Evolutionary conservation across 2,797 vertebrate species (phyloP).

Genomic region (Tapera naevia): DNA sequence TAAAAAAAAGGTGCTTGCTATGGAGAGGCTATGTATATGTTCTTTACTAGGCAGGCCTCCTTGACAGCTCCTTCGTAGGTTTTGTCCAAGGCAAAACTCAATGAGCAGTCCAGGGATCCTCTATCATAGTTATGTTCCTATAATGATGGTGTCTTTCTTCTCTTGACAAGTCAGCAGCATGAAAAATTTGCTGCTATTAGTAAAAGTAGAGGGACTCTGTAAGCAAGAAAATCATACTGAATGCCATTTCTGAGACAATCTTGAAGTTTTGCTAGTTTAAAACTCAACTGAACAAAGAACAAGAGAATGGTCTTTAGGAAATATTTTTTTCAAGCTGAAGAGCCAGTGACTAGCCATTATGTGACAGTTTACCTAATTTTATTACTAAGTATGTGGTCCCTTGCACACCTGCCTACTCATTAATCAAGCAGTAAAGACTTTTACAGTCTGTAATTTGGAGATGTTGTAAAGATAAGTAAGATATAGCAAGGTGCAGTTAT

Average conservation of each 20-base stretch:
- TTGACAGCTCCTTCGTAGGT: neutral
- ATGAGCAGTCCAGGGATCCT: neutral
- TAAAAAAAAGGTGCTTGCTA: neutral
- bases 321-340: neutral
- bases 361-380: neutral
- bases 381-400: neutral
- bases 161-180: neutral
- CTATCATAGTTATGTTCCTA: neutral
- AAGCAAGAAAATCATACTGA: neutral
- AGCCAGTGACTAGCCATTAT: neutral
- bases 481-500: neutral
- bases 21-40: neutral
- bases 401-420: neutral
- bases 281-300: neutral
- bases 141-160: neutral
- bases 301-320: neutral
- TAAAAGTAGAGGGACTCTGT: neutral
- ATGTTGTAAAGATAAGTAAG: conserved; percentile 11
- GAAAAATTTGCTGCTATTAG: neutral
- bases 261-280: conserved; percentile 6
- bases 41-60: neutral
- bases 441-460: neutral
- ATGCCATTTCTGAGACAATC: neutral
- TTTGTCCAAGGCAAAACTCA: neutral
- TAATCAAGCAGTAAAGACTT: neutral